phyloP scores from a whole-genome alignment of 2,113 vertebrate species.

The Rhinoderma darwinii region DNA sequence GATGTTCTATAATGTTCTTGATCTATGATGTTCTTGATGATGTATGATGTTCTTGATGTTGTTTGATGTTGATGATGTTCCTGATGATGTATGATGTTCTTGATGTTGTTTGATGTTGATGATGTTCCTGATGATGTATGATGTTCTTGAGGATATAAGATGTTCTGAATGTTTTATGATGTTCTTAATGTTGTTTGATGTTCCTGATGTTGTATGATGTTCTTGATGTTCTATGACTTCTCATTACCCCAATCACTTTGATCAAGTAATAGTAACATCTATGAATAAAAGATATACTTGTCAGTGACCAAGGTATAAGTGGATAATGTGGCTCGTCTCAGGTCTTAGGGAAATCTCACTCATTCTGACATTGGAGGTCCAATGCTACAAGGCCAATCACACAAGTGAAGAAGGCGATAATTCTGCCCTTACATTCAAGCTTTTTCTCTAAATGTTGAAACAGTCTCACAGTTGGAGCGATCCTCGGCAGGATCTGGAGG shows the following conservation, averaged over 20 bases:
- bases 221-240: background rate
- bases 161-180: too few species aligned
- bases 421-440: background rate
- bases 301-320: background rate
- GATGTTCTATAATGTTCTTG: too few species aligned
- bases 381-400: background rate
- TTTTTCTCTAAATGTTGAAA: slow-evolving; percentile 15
- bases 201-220: too few species aligned
- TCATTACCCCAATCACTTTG: too few species aligned
- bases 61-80: too few species aligned
- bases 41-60: too few species aligned
- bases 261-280: background rate
- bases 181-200: background rate
- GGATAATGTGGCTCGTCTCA: too few species aligned
- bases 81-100: too few species aligned
- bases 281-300: background rate
- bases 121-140: too few species aligned
- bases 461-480: background rate
- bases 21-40: too few species aligned
- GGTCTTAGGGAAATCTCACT: background rate
- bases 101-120: too few species aligned
- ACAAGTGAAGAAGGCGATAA: background rate
- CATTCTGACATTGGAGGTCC: background rate
- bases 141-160: too few species aligned
- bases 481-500: slow-evolving; percentile 50